These are phyloP conservation scores for Rhyzopertha dominica DNA, from an alignment of 1,140 invertebrate species.

Conservation along the genomic window DNA sequence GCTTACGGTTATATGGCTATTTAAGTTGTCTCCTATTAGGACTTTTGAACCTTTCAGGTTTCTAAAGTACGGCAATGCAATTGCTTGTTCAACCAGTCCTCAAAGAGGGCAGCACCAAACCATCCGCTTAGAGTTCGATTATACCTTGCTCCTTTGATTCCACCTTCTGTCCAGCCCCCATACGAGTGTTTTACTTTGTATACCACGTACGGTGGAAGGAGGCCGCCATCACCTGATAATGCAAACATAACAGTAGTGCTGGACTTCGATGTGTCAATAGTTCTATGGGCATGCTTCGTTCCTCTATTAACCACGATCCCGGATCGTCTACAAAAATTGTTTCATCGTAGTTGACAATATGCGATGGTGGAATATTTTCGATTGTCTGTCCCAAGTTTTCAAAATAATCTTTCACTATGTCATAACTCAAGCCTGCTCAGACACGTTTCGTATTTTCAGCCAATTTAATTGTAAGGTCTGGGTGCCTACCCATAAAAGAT, in stretches of 20 bases:
- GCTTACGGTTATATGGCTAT: constrained; percentile 35
- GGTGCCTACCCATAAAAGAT: no score
- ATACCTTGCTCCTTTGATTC: neutral
- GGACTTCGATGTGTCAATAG: constrained; percentile 34
- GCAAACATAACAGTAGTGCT: constrained; percentile 41
- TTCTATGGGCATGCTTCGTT: constrained; percentile 38
- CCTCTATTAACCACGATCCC: constrained; percentile 34
- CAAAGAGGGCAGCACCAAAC: constrained; percentile 2
- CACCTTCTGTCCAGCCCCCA: neutral
- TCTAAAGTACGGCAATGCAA: constrained; percentile 21
- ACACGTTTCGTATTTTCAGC: no score
- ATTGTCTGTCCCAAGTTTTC: no score
- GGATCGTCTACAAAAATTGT: constrained; percentile 44
- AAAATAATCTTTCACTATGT: no score
- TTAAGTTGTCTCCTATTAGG: constrained; percentile 41
- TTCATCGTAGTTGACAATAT: constrained; percentile 45
- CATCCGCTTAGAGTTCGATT: neutral
- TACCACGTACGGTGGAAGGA: constrained; percentile 39
- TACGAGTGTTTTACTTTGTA: constrained; percentile 39
- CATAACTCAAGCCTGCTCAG: no score
- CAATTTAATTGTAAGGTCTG: no score
- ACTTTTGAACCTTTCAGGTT: constrained; percentile 23
- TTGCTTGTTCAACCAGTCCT: constrained; percentile 22
- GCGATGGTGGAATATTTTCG: constrained; percentile 30
- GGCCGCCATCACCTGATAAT: constrained; percentile 30